These are phyloP conservation scores for Hymenochirus boettgeri DNA, from an alignment of 2,113 vertebrate genomes.

Conservation along the genomic window DNA sequence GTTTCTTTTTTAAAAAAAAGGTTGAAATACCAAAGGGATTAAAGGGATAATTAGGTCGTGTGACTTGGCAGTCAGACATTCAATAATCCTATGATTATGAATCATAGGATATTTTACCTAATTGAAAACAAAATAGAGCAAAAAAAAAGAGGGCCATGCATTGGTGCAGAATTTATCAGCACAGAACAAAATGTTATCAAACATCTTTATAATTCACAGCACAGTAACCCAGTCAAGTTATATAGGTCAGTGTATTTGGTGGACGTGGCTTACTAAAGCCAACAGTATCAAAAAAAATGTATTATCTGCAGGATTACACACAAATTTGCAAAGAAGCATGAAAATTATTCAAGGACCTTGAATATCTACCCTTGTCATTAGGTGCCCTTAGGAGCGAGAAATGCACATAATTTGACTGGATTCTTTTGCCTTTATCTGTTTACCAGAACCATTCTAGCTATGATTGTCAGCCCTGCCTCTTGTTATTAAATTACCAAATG, in stretches of 20 bases:
- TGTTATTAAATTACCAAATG: slow-evolving; percentile 2
- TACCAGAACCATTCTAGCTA: slow-evolving; percentile 3
- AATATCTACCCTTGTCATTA: slow-evolving; percentile 36
- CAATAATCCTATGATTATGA: slow-evolving; percentile 21
- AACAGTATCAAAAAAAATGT: background rate
- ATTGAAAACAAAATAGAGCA: slow-evolving; percentile 26
- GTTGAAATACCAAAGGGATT: slow-evolving; percentile 30
- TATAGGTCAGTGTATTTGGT: background rate
- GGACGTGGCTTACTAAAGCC: slow-evolving; percentile 2
- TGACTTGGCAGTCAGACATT: slow-evolving; percentile 40
- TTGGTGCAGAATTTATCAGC: slow-evolving; percentile 7
- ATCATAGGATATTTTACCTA: slow-evolving; percentile 22
- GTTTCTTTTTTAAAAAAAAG: slow-evolving; percentile 30
- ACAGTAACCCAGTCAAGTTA: slow-evolving; percentile 19
- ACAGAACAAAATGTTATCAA: slow-evolving; percentile 12
- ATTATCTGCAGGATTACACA: slow-evolving; percentile 31
- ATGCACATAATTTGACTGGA: slow-evolving; percentile 23
- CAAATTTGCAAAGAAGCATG: slow-evolving; percentile 12
- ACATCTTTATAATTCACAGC: too few relatives aligned
- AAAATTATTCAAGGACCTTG: slow-evolving; percentile 23
- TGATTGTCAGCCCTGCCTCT: slow-evolving; percentile 1
- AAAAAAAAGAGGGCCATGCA: slow-evolving; percentile 7
- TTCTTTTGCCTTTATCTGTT: slow-evolving; percentile 16
- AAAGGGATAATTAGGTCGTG: slow-evolving; percentile 15
- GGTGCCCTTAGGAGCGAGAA: slow-evolving; percentile 25